A percentile compares a stretch with the other conserved stretches of the same genome.
Evolutionary conservation across 2,888 invertebrate species (phyloP).

Genomic region (Callosobruchus maculatus): DNA sequence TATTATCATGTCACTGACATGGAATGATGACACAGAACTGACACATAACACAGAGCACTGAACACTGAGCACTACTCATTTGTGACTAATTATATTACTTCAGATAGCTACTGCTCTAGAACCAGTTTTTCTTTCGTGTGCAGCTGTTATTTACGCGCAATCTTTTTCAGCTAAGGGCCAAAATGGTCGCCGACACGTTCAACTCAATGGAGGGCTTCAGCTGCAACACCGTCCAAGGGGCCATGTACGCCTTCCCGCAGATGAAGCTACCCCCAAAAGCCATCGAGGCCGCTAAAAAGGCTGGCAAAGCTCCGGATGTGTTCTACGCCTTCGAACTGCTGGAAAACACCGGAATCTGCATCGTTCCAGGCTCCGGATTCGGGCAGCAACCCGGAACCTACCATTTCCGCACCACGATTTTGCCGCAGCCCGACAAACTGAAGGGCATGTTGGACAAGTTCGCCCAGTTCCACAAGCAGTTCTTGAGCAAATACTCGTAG

Average conservation of each 20-base stretch:
- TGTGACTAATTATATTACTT: no score
- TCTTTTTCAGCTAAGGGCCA: conserved; percentile 60
- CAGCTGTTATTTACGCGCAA: no score
- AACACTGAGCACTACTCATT: no score
- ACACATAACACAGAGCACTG: no score
- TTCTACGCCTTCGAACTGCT: conserved; percentile 91
- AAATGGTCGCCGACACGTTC: conserved; percentile 81
- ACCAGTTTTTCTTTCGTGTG: no score
- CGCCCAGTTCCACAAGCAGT: conserved; percentile 77
- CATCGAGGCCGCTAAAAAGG: conserved; percentile 74
- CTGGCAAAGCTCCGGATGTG: conserved; percentile 74
- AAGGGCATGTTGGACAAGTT: conserved; percentile 80
- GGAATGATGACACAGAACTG: no score
- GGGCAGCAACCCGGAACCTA: conserved; percentile 90
- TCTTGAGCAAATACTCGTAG: conserved; percentile 58
- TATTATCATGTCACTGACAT: no score
- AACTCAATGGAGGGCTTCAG: conserved; percentile 85
- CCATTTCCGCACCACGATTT: conserved; percentile 89
- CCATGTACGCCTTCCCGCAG: conserved; percentile 94
- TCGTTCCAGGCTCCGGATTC: conserved; percentile 93
- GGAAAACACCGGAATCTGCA: conserved; percentile 87
- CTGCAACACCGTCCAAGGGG: conserved; percentile 85
- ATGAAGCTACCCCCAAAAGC: conserved; percentile 80
- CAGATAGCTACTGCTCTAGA: no score
- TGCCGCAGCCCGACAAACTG: conserved; percentile 82